phyloP scores from a whole-genome alignment of 64 coral and sea anemone genomes.

The Stichodactyla mertensii region DNA sequence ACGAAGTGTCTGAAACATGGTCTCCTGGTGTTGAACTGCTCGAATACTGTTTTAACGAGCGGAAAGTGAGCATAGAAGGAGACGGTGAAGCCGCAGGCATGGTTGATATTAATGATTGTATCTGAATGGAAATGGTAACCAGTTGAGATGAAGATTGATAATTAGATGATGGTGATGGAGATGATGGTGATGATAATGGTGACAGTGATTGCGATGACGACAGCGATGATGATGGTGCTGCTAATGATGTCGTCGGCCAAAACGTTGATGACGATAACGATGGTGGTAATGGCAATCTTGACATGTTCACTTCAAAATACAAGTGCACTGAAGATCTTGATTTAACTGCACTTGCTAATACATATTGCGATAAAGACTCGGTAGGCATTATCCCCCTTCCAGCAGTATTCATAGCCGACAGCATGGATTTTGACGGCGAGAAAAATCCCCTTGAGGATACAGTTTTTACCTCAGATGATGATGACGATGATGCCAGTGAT shows the following conservation, averaged over 20 bases:
- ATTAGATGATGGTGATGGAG: background rate
- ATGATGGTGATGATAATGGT: background rate
- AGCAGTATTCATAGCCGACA: background rate
- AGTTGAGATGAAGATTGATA: background rate
- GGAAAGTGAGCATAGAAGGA: background rate
- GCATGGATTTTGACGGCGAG: background rate
- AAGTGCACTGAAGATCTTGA: background rate
- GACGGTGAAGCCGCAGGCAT: background rate
- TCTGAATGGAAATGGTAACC: background rate
- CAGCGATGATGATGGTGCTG: background rate
- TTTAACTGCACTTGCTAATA: background rate
- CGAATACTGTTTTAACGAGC: background rate
- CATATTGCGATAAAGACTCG: background rate
- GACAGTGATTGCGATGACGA: background rate
- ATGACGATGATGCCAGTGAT: background rate
- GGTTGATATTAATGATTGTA: background rate
- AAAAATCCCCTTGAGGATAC: background rate
- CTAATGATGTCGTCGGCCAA: background rate
- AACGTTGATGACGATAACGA: background rate
- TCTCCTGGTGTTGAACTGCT: background rate
- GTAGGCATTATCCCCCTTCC: background rate
- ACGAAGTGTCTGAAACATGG: background rate
- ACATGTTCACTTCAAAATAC: background rate
- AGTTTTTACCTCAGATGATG: background rate
- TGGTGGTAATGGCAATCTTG: background rate